phyloP scores from a whole-genome alignment of 2,113 vertebrate genomes.

The Gymnobelideus leadbeateri region DNA sequence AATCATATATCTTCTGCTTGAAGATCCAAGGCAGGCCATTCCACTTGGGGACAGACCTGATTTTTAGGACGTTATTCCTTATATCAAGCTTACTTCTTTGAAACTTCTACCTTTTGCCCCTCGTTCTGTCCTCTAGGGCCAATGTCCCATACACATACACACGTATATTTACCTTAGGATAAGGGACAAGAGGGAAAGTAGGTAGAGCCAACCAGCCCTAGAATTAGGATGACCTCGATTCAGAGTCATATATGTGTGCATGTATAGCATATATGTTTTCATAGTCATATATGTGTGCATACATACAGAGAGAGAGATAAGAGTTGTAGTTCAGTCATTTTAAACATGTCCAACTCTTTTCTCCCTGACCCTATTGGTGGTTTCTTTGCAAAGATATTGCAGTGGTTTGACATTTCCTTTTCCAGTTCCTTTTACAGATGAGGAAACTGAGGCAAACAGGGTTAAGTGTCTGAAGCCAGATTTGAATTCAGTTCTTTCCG shows the following conservation, averaged over 20 bases:
- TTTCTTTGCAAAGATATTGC: too few species aligned
- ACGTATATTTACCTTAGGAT: background rate
- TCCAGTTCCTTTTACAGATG: background rate
- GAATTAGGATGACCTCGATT: background rate
- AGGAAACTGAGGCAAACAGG: background rate
- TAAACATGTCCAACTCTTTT: too few species aligned
- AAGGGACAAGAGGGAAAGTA: background rate
- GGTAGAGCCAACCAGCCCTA: background rate
- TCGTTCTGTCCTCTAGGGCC: background rate
- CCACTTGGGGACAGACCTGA: background rate
- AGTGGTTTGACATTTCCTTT: background rate
- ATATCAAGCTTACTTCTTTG: background rate
- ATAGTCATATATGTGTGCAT: background rate
- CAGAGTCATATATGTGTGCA: background rate
- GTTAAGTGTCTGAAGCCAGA: background rate
- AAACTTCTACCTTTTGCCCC: background rate
- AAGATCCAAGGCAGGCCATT: background rate
- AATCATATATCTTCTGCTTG: background rate
- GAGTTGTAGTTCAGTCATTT: too few species aligned
- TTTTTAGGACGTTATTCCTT: background rate
- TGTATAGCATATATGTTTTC: background rate
- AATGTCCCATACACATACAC: too few species aligned
- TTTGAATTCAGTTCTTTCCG: background rate
- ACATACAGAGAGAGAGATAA: background rate
- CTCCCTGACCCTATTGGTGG: too few species aligned